Evolutionary conservation across 1,140 invertebrate genomes (phyloP), one percentile per base, ranked within the genome.

Genomic region (Notospermus geniculatus): DNA sequence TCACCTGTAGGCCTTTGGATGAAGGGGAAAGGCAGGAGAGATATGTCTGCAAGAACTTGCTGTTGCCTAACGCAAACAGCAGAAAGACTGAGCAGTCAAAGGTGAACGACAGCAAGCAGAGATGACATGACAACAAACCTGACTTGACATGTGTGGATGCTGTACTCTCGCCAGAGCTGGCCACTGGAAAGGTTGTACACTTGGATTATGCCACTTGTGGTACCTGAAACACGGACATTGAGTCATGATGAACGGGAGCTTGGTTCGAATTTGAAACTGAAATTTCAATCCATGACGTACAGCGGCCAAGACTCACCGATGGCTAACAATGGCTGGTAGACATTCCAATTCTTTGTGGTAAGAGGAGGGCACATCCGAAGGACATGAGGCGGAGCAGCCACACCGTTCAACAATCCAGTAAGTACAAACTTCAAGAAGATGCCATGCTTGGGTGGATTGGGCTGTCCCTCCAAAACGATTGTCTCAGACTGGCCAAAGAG

Each of bases 351-450:
- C 59, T 84, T 83, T 19, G 83, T 84, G 2, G 86, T 87, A 19
- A 87, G 72, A 5, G 86, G 84, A 15, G 86, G 87, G 73, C 86
- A 87, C 85, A 87, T 87, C 28, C 82, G 72, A 11, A 87, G 78
- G 11, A 84, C 82, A 50, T 85, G 76, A 11, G 85, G 81, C 59
- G 83, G 76, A 17, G 82, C 68, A 22, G 80, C 72, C 17, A 84
- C 61, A 15, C 80, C 77, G 58, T 76, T 78, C 25, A 85, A 63
- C 45, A 86, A 62, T 17, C 84, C 84, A 23, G 81, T 82, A 57
- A 85, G 71, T 19, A 86, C 66, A 60, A 83, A 79, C 59, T 79
- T 80, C 11, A 83, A 66, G 13, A 70, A 63, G 7, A 75, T 65
- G 11, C 71, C 69, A 46, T 71, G 70, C 39, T 63, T 58, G 15